Conservation (phyloP, 2,888 invertebrate species). For the Ceramica pisi region DNA sequence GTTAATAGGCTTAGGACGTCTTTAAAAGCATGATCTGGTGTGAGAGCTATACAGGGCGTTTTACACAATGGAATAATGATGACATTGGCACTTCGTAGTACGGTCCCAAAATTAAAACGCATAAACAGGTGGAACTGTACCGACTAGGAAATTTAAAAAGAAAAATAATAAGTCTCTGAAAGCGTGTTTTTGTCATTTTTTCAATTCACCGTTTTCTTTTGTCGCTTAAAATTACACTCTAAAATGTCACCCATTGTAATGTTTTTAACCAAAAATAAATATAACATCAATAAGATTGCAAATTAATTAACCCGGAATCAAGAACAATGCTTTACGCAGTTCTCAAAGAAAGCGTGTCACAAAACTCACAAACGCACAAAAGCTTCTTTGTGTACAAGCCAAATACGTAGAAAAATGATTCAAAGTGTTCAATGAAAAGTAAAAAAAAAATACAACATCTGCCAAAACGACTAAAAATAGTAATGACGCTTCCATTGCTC, state of each 20-base stretch:
- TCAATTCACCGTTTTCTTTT: background rate
- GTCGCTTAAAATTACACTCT: background rate
- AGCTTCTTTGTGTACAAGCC: slow-evolving; percentile 65
- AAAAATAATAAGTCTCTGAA: background rate
- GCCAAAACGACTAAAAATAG: slow-evolving; percentile 77
- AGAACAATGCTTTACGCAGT: slow-evolving; percentile 16
- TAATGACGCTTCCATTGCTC: slow-evolving; percentile 66
- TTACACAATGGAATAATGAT: no score
- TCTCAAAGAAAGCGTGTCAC: slow-evolving; percentile 28
- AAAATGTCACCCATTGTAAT: slow-evolving; percentile 1
- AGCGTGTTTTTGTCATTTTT: background rate
- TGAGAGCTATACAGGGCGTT: no score
- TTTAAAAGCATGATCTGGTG: no score
- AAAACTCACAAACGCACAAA: slow-evolving; percentile 42
- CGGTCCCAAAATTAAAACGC: background rate
- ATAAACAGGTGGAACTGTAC: background rate
- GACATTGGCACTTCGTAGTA: no score
- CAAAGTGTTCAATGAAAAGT: slow-evolving; percentile 63
- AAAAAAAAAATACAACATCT: slow-evolving; percentile 65
- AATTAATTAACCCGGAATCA: slow-evolving; percentile 33
- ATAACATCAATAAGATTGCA: slow-evolving; percentile 2
- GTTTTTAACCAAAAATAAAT: background rate
- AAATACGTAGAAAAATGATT: slow-evolving; percentile 77
- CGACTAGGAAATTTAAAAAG: background rate
- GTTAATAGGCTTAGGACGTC: no score